A percentile compares a stretch with the other conserved stretches of the same genome.
These are phyloP conservation scores for Saccopteryx leptura DNA, from an alignment of 2,113 vertebrate species.

Conservation along the genomic window DNA sequence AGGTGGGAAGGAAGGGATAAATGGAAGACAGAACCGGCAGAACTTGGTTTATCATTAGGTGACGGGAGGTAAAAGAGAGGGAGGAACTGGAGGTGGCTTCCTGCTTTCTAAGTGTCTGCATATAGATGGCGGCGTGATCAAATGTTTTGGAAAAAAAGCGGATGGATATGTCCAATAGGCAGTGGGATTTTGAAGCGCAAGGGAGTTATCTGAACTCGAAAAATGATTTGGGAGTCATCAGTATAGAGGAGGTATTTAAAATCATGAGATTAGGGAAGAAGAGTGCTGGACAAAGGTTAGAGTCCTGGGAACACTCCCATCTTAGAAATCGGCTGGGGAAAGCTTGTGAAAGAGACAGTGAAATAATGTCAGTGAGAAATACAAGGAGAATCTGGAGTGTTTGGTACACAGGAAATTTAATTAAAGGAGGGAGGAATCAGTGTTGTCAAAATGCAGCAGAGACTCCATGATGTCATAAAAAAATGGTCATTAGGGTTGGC, in stretches of 20 bases:
- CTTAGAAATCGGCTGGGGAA: not conserved
- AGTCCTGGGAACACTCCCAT: not conserved
- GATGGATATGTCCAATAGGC: not conserved
- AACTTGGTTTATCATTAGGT: not conserved
- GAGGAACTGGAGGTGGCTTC: not conserved
- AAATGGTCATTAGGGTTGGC: not conserved
- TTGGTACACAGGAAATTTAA: not conserved
- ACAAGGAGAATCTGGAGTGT: not conserved
- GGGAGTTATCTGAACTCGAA: not conserved
- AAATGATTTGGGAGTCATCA: not conserved
- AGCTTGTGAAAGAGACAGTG: not conserved
- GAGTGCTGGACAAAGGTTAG: not conserved
- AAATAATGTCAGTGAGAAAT: not conserved
- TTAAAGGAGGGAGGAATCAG: not conserved
- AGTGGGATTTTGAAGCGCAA: conserved; percentile 12
- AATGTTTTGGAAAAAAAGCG: conserved; percentile 38
- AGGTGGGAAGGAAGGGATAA: not conserved
- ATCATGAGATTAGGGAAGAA: not conserved
- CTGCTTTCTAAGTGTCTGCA: conserved; percentile 1
- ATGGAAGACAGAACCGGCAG: not conserved
- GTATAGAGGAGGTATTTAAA: not conserved
- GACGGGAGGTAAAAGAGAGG: not conserved
- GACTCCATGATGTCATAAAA: not conserved
- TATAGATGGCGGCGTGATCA: not conserved
- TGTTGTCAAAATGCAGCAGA: not conserved